Evolutionary conservation across 1,140 invertebrate genomes (phyloP), one percentile per base, ranked within the genome.

Genomic region (Tetramorium alpestre): DNA sequence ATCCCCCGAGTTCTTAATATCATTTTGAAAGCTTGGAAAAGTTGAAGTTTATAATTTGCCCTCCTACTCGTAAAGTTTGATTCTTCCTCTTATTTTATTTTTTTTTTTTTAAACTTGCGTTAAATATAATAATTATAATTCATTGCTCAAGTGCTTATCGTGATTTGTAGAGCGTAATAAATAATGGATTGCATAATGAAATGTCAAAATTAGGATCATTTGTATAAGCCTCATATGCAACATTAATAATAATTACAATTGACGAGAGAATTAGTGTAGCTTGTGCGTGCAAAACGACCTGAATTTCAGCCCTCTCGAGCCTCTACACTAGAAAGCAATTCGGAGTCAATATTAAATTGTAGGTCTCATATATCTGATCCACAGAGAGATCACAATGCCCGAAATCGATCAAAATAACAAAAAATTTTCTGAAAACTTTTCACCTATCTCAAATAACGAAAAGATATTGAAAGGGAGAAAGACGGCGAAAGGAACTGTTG

Each of bases 191-290:
- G 16, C 16, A 28, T 77, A 77, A 62, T 62, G 41, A 64, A 51
- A 18, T 5, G 10, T 51, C 22, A 70, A 70, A 70, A 70, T 81
- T 81, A 69, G 47, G 1, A 18, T 70, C 11, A 11, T 65, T 69
- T 28, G 25, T n/a, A 25, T 28, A 73, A 44, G 7, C 16, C 25
- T 72, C 33, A 22, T 7, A 11, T 72, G 38, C 28, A 10, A 33
- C 22, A 11, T 72, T 69, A 69, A 49, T 77, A 62, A 77, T 51
- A 54, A 81, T 81, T 56, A 81, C 3, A 25, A 10, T 25, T 16
- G 18, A 28, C 38, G 3, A 38, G 28, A 38, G 33, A n/a, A 54
- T 80, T 54, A 65, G 22, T 13, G 16, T 22, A 44, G 44, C 13
- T 51, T 38, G 28, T 18, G 8, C n/a, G 7, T n/a, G 33, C 13